Percentiles rank a stretch among this genome's conserved stretches.
Evolutionary conservation across 2,797 vertebrate species (phyloP).

Genomic region (Sphenodon punctatus): DNA sequence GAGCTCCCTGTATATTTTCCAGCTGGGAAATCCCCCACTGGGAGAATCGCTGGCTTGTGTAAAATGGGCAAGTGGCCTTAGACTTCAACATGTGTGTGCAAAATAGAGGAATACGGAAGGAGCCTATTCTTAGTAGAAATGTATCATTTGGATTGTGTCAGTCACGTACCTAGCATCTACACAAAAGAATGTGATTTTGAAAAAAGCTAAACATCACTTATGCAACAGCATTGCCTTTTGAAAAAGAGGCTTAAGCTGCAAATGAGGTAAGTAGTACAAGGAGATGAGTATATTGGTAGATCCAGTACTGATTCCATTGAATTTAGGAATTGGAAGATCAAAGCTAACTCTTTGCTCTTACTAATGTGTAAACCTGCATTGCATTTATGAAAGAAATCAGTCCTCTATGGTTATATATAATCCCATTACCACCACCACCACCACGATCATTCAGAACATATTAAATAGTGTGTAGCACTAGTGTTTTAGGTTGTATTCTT

Average conservation of each 20-base stretch:
- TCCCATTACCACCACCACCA: too few species aligned
- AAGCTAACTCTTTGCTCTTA: too few species aligned
- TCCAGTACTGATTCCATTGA: background rate
- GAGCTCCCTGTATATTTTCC: too few species aligned
- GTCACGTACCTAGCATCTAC: constrained; percentile 10
- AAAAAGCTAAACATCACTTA: too few species aligned
- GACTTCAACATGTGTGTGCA: constrained; percentile 49
- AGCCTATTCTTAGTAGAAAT: constrained; percentile 34
- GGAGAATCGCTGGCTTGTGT: too few species aligned
- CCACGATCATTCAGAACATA: fast-evolving
- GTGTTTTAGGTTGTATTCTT: background rate
- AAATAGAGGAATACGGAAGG: constrained; percentile 33
- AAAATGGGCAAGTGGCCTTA: too few species aligned
- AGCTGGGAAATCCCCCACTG: too few species aligned
- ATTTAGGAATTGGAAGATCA: too few species aligned
- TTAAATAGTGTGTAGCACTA: fast-evolving
- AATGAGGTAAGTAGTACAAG: background rate
- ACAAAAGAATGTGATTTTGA: constrained; percentile 7
- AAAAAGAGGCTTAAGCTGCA: constrained; percentile 6
- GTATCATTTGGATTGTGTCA: background rate
- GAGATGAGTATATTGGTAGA: background rate
- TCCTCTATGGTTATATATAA: too few species aligned
- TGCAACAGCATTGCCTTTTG: too few species aligned
- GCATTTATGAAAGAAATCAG: too few species aligned
- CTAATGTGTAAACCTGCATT: too few species aligned